Conservation (phyloP, 2,113 vertebrate species). For the Cavia porcellus region DNA sequence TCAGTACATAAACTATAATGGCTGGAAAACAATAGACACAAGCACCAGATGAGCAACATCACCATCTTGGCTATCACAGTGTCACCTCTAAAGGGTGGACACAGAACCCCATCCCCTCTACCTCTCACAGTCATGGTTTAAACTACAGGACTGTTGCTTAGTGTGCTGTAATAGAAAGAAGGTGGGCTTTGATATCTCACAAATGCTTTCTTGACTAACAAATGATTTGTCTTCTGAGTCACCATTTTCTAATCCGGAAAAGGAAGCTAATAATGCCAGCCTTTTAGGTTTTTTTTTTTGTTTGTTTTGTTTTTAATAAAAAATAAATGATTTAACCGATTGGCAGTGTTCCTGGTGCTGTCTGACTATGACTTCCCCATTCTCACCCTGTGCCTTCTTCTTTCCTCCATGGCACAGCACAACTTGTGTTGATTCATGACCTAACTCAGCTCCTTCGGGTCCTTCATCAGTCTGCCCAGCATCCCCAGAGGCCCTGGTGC, state of each 20-base stretch:
- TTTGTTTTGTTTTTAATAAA: background rate
- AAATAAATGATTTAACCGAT: background rate
- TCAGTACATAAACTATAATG: background rate
- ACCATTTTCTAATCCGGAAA: slow-evolving; percentile 51
- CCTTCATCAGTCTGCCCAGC: slow-evolving; percentile 2
- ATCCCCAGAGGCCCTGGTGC: background rate
- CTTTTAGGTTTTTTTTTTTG: background rate
- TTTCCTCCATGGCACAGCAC: background rate
- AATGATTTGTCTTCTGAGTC: background rate
- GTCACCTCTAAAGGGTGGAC: background rate
- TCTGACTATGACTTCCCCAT: background rate
- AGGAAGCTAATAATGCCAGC: background rate
- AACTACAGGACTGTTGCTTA: background rate
- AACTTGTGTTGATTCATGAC: background rate
- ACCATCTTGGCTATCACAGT: background rate
- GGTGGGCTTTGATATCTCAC: background rate
- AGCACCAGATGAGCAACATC: background rate
- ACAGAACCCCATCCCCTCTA: background rate
- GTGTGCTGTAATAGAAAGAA: background rate
- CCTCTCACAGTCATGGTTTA: background rate
- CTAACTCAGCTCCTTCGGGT: background rate
- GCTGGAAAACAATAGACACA: background rate
- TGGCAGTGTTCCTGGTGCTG: background rate
- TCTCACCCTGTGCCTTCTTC: background rate
- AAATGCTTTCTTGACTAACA: background rate